These are phyloP conservation scores for Cacatua alba DNA, from an alignment of 2,113 vertebrate genomes.

Conservation along the genomic window DNA sequence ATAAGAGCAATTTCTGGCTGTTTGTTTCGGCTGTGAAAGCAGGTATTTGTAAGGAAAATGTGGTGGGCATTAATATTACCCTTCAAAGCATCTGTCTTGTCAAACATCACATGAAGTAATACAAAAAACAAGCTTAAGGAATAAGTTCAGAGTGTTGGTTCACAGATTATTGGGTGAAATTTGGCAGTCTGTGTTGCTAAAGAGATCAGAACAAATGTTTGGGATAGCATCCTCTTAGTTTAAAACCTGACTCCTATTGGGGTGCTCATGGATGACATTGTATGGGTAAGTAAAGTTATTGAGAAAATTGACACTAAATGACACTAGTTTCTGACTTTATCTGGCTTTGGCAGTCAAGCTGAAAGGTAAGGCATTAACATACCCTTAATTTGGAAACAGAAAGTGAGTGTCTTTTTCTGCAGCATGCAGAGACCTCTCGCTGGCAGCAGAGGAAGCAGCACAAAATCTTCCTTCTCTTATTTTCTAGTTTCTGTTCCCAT, in stretches of 20 bases:
- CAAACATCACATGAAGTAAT: not conserved
- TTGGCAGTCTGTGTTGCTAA: not conserved
- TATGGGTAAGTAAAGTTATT: not conserved
- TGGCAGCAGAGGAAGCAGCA: not conserved
- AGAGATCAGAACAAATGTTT: not conserved
- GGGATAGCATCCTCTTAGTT: not conserved
- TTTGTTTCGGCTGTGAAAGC: not conserved
- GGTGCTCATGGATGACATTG: not conserved
- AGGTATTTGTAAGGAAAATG: not conserved
- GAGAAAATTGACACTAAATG: not conserved
- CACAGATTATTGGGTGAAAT: not conserved
- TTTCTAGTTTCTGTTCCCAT: not conserved
- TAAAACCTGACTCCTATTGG: not conserved
- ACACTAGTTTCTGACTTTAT: not conserved
- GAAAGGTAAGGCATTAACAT: not conserved
- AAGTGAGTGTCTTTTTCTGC: not conserved
- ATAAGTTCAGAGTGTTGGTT: not conserved
- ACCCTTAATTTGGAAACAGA: not conserved
- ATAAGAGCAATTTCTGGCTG: not conserved
- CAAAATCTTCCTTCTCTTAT: not conserved
- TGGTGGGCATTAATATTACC: not conserved
- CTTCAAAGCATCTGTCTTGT: not conserved
- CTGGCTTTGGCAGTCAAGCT: not conserved
- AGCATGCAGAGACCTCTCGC: fast-evolving
- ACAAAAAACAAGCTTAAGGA: not conserved